Base-by-base conservation (phyloP, 2,113 vertebrate genomes). In the Mustela lutreola region DNA sequence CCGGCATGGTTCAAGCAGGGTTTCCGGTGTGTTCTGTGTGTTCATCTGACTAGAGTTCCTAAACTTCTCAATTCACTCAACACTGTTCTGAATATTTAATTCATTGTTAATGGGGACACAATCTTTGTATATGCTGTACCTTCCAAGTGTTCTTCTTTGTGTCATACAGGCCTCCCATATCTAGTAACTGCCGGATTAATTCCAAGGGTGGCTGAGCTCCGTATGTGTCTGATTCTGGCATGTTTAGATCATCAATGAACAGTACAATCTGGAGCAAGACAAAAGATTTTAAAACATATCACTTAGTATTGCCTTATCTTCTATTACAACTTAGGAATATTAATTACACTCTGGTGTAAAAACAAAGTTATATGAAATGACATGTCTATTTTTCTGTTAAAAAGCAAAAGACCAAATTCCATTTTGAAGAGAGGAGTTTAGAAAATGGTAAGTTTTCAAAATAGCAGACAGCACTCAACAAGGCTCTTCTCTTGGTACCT, bases 191-290 rank as follows among this genome's bases (percentile, higher is more conserved):
- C 24, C 98, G 97, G 92, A 99, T 92, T 21, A 99, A 63, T 79
- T 99, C 99, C 58, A 98, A 94, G 0, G 98, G 98, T 4, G 98
- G 98, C 45, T 99, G 98, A 15, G 97, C 94, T 26, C 98, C 99
- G 53, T 97, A 98, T 0, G 19, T 28, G 19, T 98, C 98, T 65
- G 97, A 21, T 10, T 83, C n/a, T 10, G 99, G 98, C 94, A 97
- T 93, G 75, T 98, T 98, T 93, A 99, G 90, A 78, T 99, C 98
- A 97, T 99, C 99, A 92, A 99, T 97, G 92, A 98, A 99, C 8
- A 98, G 0, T 53, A 98, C 31, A 63, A 96, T 89, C 98, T 99
- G 81, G 73, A 85, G 82, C 73, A 87, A 92, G 71, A 96, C n/a
- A 97, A 62, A 85, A 48, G 1, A 6, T 48, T 78, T 82, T 36